Evolutionary conservation across 2,113 vertebrate species (phyloP).

Genomic region (Sorex fumeus): DNA sequence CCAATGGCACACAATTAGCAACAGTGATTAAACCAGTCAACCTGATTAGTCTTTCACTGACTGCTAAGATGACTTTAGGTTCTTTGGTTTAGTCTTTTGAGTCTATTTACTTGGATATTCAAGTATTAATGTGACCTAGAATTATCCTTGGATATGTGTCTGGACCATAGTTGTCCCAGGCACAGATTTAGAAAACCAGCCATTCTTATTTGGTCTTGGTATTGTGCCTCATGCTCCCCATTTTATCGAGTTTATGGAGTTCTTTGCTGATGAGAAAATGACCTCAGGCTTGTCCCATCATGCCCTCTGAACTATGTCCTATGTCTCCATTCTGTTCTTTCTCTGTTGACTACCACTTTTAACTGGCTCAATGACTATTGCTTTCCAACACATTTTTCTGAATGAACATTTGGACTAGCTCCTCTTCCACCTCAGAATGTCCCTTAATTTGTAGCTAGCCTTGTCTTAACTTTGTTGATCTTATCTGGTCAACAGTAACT

Average conservation of each 20-base stretch:
- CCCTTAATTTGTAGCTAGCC: neutral
- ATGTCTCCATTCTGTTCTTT: neutral
- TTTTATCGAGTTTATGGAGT: neutral
- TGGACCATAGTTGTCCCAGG: neutral
- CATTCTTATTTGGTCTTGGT: neutral
- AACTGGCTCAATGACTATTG: neutral
- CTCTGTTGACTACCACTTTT: neutral
- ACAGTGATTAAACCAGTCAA: neutral
- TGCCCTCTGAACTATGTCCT: neutral
- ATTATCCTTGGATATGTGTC: neutral
- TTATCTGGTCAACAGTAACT: neutral
- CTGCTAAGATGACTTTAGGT: neutral
- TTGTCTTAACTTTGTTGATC: neutral
- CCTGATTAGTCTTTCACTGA: slow-evolving; percentile 21
- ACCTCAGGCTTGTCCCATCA: neutral
- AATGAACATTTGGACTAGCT: neutral
- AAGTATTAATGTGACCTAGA: neutral
- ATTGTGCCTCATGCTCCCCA: neutral
- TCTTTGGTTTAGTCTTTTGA: slow-evolving; percentile 28
- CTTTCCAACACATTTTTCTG: neutral
- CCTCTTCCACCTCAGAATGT: neutral
- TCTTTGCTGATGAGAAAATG: neutral
- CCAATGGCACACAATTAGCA: neutral
- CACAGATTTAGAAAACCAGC: neutral
- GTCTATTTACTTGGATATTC: neutral